Evolutionary conservation across 1,140 invertebrate genomes (phyloP), one percentile per base, ranked within the genome.

Genomic region (Pseudomyrmex sp.): DNA sequence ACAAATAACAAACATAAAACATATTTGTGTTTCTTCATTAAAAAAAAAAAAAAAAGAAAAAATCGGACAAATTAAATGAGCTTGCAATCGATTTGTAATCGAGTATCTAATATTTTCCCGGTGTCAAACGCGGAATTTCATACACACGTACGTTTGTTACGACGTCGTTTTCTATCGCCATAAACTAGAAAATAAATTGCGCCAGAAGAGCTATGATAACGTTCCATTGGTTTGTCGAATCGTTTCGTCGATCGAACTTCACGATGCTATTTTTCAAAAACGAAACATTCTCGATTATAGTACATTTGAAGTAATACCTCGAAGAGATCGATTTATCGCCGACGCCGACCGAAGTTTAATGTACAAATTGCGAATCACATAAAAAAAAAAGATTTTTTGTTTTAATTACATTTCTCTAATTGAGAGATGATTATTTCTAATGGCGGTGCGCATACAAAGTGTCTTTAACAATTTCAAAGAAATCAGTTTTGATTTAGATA

Each of bases 301-400:
- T 44, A 50, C 65, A 76, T 46, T 56, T 58, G 68, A 35, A 85
- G 75, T 88, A 88, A 85, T 85, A 83, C 35, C 46, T 56, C 72
- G 20, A 9, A 62, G 83, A 46, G 79, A 85, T 85, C 85, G 62
- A 80, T 83, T 68, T 63, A 68, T 77, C 12, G 13, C 58, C n/a
- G 23, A 8, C 35, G 23, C 23, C 2, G 26, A 35, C 44, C 54
- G 44, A 58, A 2, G 7, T 58, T 4, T n/a, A 26, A 4, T 23
- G n/a, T 48, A 23, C 8, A 26, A 79, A 48, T 58, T n/a, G 15
- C 44, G 23, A 10, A 12, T 8, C 18, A 56, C 13, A n/a, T 15
- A 23, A 35, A 35, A 35, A 35, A 35, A 35, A 35, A 0, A 4
- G 35, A 35, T 5, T 7, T 35, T 35, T 35, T 26, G 20, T 13